These are phyloP conservation scores for Gavialis gangeticus DNA, from an alignment of 2,113 vertebrate genomes.

Conservation along the genomic window DNA sequence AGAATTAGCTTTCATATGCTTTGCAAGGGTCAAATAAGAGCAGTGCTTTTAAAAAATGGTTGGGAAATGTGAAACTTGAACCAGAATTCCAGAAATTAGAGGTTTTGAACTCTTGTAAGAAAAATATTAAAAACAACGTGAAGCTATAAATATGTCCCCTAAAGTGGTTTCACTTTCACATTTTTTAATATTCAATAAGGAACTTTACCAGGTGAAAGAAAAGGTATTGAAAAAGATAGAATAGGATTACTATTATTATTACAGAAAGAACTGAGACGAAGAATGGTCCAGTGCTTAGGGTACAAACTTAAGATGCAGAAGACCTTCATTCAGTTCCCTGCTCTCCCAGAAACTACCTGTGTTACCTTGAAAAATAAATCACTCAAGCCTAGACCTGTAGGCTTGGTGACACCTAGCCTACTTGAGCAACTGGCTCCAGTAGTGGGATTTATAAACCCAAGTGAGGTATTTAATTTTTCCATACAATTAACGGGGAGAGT, in stretches of 20 bases:
- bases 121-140: background rate
- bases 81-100: background rate
- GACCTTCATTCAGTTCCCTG: background rate
- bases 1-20: background rate
- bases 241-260: no score
- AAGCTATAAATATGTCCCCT: background rate
- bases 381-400: no score
- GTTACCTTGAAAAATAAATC: background rate
- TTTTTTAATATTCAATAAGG: background rate
- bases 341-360: background rate
- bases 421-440: no score
- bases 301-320: background rate
- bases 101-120: background rate
- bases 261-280: background rate
- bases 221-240: background rate
- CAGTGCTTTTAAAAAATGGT: background rate
- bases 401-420: no score
- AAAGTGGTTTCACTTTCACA: background rate
- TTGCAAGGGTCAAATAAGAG: background rate
- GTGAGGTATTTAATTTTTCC: no score
- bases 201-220: background rate
- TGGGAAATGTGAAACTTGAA: background rate
- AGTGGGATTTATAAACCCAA: no score
- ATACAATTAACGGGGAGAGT: no score
- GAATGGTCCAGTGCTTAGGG: background rate